Percentiles rank a stretch among this genome's conserved stretches.
Conservation (phyloP, 2,113 vertebrate species). For the Leucopternis melanops region DNA sequence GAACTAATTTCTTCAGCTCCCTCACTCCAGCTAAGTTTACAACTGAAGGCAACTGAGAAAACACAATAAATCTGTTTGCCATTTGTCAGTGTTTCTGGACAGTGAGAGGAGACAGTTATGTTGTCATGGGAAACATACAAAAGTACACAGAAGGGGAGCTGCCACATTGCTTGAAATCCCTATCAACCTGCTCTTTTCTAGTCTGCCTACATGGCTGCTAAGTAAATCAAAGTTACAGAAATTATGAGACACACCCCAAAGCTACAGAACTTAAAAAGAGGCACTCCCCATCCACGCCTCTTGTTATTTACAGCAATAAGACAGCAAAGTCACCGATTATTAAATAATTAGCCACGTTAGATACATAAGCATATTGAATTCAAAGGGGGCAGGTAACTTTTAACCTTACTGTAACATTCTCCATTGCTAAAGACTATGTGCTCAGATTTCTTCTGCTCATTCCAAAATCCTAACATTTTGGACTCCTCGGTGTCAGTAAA, state of each 20-base stretch:
- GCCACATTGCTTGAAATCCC: not conserved
- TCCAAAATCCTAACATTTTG: not conserved
- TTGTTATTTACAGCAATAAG: not conserved
- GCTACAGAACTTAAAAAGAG: not conserved
- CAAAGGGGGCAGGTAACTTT: not conserved
- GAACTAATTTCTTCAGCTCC: too few relatives aligned
- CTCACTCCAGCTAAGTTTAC: too few relatives aligned
- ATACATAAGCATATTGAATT: not conserved
- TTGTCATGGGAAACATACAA: not conserved
- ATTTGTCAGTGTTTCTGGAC: not conserved
- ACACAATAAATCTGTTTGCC: constrained; percentile 2
- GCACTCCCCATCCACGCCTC: accelerated
- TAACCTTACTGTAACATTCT: not conserved
- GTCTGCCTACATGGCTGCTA: not conserved
- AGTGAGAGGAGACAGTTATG: not conserved
- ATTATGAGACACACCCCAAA: not conserved
- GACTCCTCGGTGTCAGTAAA: not conserved
- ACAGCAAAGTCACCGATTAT: not conserved
- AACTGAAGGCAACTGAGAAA: not conserved
- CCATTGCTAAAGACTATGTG: not conserved
- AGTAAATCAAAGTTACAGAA: not conserved
- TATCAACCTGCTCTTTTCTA: not conserved
- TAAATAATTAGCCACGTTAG: not conserved
- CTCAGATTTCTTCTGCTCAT: not conserved
- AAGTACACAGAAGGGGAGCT: not conserved